Conservation (phyloP, 2,888 invertebrate species). For the Emmelina monodactyla region DNA sequence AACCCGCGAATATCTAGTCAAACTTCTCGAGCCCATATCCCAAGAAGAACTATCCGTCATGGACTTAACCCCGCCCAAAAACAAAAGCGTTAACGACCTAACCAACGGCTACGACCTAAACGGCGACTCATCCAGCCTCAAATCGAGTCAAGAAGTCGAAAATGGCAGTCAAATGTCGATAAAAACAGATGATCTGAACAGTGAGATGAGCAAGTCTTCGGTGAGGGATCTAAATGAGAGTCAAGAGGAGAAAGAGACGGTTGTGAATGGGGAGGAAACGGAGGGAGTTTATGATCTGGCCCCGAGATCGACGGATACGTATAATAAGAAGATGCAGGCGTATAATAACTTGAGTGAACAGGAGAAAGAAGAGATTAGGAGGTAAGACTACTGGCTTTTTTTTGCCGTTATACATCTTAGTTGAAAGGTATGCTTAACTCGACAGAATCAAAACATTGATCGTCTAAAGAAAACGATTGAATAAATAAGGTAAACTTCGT, state of each 20-base stretch:
- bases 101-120: slow-evolving; percentile 41
- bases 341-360: slow-evolving; percentile 51
- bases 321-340: slow-evolving; percentile 53
- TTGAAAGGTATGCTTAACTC: no score
- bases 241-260: slow-evolving; percentile 31
- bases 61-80: slow-evolving; percentile 35
- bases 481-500: no score
- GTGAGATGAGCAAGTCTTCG: slow-evolving; percentile 42
- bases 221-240: slow-evolving; percentile 26
- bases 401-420: no score
- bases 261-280: slow-evolving; percentile 44
- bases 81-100: slow-evolving; percentile 40
- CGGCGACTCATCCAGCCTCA: slow-evolving; percentile 42
- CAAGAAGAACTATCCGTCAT: slow-evolving; percentile 50
- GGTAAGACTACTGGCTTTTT: slow-evolving; percentile 25
- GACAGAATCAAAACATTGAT: no score
- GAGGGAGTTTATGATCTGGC: slow-evolving; percentile 54
- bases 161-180: slow-evolving; percentile 50
- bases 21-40: slow-evolving; percentile 44
- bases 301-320: slow-evolving; percentile 50
- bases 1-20: slow-evolving; percentile 48
- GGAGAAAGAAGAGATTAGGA: slow-evolving; percentile 54
- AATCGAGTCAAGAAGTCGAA: slow-evolving; percentile 38
- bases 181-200: slow-evolving; percentile 48
- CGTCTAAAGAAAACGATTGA: no score